Evolutionary conservation across 2,888 invertebrate genomes (phyloP).

Genomic region (Cephus sareptanus): DNA sequence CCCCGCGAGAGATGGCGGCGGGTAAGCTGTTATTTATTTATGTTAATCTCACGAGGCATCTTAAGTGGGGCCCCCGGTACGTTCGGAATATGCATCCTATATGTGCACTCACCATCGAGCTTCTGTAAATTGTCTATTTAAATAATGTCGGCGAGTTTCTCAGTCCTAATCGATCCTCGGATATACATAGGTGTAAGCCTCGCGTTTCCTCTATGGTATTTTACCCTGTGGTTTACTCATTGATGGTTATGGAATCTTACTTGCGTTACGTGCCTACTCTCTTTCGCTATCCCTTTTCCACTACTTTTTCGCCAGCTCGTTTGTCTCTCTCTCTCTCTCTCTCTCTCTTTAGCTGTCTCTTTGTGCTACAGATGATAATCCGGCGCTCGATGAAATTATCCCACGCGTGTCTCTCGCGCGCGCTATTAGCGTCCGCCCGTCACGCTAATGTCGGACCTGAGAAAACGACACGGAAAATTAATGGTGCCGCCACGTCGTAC

Average conservation of each 20-base stretch:
- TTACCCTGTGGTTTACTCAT: not conserved
- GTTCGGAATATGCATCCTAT: conserved; percentile 20
- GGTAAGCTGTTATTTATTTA: conserved; percentile 45
- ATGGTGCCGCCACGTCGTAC: conserved; percentile 37
- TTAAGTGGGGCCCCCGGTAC: conserved; percentile 29
- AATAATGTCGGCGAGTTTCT: conserved; percentile 32
- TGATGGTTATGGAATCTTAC: not conserved
- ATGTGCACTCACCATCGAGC: conserved; percentile 22
- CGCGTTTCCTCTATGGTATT: not conserved
- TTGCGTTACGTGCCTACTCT: not conserved
- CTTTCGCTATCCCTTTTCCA: not conserved
- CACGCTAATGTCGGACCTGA: not conserved
- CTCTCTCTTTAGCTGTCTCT: not conserved
- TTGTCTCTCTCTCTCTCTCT: not conserved
- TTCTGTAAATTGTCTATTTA: conserved; percentile 45
- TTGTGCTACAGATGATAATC: not conserved
- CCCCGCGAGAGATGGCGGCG: conserved; percentile 25
- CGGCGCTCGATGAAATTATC: not conserved
- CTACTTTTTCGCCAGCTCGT: no score
- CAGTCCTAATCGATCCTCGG: not conserved
- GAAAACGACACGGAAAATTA: conserved; percentile 32
- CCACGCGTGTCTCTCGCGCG: not conserved
- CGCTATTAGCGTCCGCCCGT: not conserved
- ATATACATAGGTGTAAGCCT: not conserved
- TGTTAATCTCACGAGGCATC: conserved; percentile 44